Conservation (phyloP, 2,888 invertebrate species). For the Melangyna quadrimaculata region DNA sequence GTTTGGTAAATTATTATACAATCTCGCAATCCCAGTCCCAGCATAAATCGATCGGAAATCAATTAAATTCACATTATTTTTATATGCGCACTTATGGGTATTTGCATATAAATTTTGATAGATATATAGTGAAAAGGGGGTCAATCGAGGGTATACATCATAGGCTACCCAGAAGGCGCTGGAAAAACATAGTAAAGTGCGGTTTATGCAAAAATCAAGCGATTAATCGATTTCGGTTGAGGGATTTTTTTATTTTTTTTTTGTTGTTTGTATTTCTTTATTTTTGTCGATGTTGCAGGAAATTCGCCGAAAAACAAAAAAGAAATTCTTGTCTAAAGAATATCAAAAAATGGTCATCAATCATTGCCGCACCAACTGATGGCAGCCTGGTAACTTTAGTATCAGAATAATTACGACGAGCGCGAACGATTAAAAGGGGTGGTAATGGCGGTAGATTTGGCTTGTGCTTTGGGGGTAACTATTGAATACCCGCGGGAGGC, state of each 20-base stretch:
- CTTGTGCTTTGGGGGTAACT: background rate
- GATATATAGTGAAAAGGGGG: background rate
- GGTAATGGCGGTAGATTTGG: background rate
- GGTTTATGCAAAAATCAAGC: constrained; percentile 67
- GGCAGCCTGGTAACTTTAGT: constrained; percentile 64
- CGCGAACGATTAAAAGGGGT: constrained; percentile 57
- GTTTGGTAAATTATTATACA: background rate
- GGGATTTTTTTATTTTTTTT: constrained; percentile 4
- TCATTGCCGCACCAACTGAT: constrained; percentile 68
- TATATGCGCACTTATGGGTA: constrained; percentile 51
- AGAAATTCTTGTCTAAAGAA: constrained; percentile 45
- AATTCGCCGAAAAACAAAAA: background rate
- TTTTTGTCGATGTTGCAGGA: constrained; percentile 14
- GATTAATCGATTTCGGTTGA: constrained; percentile 61
- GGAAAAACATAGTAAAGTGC: constrained; percentile 50
- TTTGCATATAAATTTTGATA: constrained; percentile 40
- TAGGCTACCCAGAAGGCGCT: background rate
- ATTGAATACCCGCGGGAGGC: background rate
- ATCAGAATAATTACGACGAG: constrained; percentile 67
- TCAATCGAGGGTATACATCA: background rate
- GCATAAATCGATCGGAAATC: constrained; percentile 65
- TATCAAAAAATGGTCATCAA: constrained; percentile 70
- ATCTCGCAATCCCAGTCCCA: constrained; percentile 1
- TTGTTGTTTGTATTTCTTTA: no score
- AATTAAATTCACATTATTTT: constrained; percentile 70